These are phyloP conservation scores for Drosophila vallismaia DNA, from an alignment of 2,888 invertebrate species.

Conservation along the genomic window DNA sequence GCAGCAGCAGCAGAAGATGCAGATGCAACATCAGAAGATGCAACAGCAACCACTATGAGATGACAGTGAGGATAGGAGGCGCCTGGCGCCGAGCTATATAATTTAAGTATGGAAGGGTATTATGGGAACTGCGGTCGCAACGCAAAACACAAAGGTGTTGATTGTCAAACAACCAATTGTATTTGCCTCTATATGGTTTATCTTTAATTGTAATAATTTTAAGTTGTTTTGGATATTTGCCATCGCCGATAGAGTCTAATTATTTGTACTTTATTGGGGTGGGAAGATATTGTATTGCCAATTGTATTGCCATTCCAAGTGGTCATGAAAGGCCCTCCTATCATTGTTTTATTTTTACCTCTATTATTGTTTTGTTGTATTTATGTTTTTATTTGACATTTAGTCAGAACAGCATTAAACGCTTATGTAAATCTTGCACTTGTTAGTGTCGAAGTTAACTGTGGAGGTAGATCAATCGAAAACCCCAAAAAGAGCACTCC, in stretches of 20 bases:
- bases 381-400: slow-evolving; percentile 30
- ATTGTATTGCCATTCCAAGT: slow-evolving; percentile 65
- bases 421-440: slow-evolving; percentile 73
- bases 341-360: slow-evolving; percentile 56
- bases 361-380: slow-evolving; percentile 25
- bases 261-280: background rate
- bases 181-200: slow-evolving; percentile 34
- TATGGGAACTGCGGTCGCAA: slow-evolving; percentile 75
- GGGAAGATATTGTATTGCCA: slow-evolving; percentile 10
- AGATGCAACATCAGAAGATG: background rate
- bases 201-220: slow-evolving; percentile 27
- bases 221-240: background rate
- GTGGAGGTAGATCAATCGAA: slow-evolving; percentile 30
- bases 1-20: slow-evolving; percentile 3
- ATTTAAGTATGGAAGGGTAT: slow-evolving; percentile 55
- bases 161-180: slow-evolving; percentile 46
- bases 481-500: slow-evolving; percentile 19
- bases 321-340: background rate
- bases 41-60: slow-evolving; percentile 28
- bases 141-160: slow-evolving; percentile 60
- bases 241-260: background rate
- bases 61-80: slow-evolving; percentile 35
- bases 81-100: slow-evolving; percentile 56
- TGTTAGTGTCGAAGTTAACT: slow-evolving; percentile 69
- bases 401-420: slow-evolving; percentile 72